Evolutionary conservation across 2,888 invertebrate species (phyloP), one percentile per base, ranked within the genome.

Genomic region (Bedellia somnulentella): DNA sequence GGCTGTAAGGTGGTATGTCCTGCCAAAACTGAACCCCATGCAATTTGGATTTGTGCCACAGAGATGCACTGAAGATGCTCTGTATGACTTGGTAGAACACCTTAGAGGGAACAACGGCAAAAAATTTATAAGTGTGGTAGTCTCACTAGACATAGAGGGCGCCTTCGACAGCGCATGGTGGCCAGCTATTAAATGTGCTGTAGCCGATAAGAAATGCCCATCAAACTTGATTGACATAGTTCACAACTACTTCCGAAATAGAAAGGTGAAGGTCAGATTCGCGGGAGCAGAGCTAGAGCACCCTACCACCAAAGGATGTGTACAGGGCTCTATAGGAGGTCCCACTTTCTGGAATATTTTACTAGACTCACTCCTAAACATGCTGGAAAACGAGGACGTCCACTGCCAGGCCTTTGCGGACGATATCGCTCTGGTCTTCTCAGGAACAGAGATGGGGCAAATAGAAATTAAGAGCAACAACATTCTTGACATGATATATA

Each of bases 61-160:
- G 15, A 23, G 24, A 3, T 24, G 38, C 10, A 39, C 35, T 15
- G 43, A n/a, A n/a, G n/a, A n/a, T n/a, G n/a, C n/a, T n/a, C n/a
- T n/a, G n/a, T n/a, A n/a, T n/a, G n/a, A n/a, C n/a, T n/a, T n/a
- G n/a, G n/a, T n/a, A n/a, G n/a, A n/a, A n/a, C n/a, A n/a, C n/a
- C n/a, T n/a, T n/a, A 41, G 5, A 39, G 38, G 34, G 22, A 40
- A 26, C n/a, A n/a, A n/a, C n/a, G n/a, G n/a, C n/a, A 39, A 35
- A 22, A 29, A 35, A 14, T 21, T 40, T n/a, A n/a, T n/a, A 1
- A 32, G 35, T 0, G 23, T 27, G 0, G 1, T 41, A 5, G 24
- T 44, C 2, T 42, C 42, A 2, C 24, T 44, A 22, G 42, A 42
- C 24, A 42, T 44, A 36, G 40, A 43, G 35, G 39, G 41, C 11